Base-by-base conservation (phyloP, 1,140 invertebrate genomes). In the Agrilus planipennis region DNA sequence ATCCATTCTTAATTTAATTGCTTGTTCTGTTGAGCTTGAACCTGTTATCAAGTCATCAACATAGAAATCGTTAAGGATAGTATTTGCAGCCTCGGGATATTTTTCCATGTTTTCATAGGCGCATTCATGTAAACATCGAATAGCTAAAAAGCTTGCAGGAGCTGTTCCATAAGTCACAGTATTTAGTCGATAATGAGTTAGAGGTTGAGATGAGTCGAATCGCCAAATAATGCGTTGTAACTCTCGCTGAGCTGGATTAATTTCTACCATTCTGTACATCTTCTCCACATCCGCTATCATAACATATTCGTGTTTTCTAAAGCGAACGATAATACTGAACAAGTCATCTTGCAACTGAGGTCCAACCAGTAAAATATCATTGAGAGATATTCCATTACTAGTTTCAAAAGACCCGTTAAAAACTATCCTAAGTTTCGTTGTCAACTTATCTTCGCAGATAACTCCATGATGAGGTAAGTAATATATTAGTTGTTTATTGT, bases 181-280 rank as follows among this genome's bases (percentile, higher is more conserved):
- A 31, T 52, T 47, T 37, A 59, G 46, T 27, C 41, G 22, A n/a
- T 45, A 65, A n/a, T n/a, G n/a, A 38, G 44, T 50, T 1, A 65
- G 29, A 5, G 36, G 29, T 15, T 40, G n/a, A n/a, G 45, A 34
- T 20, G 22, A 3, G 25, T 39, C 20, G 4, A 27, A 18, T 28
- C 57, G 34, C 62, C 66, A 69, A 5, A 69, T 28, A 20, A 68
- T 67, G 21, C 52, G 45, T 42, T 67, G 61, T 36, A 53, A 58
- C 14, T 46, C 28, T n/a, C n/a, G n/a, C n/a, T 17, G 23, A 9
- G 21, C 34, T 29, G 18, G 44, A 23, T 46, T 6, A 28, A 39
- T 36, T 23, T n/a, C n/a, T n/a, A n/a, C n/a, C n/a, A n/a, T n/a
- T n/a, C n/a, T n/a, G n/a, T n/a, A n/a, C n/a, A 52, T 42, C 29